Evolutionary conservation across 2,888 invertebrate species (phyloP), one percentile per base, ranked within the genome.

Genomic region (Cosmia pyralina): DNA sequence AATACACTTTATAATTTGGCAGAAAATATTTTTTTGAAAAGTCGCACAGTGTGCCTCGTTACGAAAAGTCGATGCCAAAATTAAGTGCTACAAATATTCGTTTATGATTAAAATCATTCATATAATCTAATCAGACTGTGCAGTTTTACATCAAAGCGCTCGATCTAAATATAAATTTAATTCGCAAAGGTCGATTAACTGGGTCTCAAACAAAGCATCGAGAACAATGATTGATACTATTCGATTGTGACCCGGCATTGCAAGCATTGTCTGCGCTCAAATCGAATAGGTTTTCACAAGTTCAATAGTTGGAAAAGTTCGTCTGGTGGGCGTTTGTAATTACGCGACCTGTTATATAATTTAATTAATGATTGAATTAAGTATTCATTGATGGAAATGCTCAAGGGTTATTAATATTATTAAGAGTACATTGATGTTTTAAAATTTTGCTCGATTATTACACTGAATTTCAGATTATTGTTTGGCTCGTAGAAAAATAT

Each of bases 211-310:
- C 77, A 85, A 84, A 67, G 75, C 58, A 28, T 60, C 19, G 63
- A 73, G 79, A 64, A 85, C 80, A 86, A 82, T 82, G 81, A 72
- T 81, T 68, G 75, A 79, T 77, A 82, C 75, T 72, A 63, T 70
- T 75, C 64, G 44, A 84, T 75, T 86, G 79, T 86, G 77, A 66
- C 52, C 67, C 70, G 68, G 64, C 72, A 77, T 66, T 75, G 72
- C 57, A 55, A 50, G 58, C n/a, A 75, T 82, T 84, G 82, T 77
- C 64, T 34, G 60, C 59, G 74, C 67, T 84, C 60, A 59, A 84
- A 79, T 82, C 72, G 77, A 85, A 75, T 77, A 80, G 77, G 78
- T 84, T 85, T 83, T 77, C 86, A 81, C 59, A 68, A 86, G 57
- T 77, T 69, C 57, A 34, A 86, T 75, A 77, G 79, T 77, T 81